phyloP scores from a whole-genome alignment of 2,113 vertebrate species.

The Harpagus bidentatus region DNA sequence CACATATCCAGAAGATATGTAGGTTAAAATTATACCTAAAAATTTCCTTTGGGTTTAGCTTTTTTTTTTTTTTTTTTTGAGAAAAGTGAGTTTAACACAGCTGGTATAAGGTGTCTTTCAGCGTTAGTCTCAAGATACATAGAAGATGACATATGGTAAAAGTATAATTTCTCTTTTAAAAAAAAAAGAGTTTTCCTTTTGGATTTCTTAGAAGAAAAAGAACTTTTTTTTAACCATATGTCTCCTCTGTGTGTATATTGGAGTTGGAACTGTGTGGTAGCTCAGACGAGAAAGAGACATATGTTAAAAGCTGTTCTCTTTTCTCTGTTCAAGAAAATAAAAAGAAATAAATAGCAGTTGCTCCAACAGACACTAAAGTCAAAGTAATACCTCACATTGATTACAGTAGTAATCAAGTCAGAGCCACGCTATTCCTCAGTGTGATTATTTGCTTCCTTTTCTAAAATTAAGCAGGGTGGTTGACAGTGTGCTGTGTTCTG shows the following conservation, averaged over 20 bases:
- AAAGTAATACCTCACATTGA: background rate
- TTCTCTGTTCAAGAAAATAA: constrained; percentile 33
- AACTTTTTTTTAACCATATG: constrained; percentile 30
- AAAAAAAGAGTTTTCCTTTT: background rate
- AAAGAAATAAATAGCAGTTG: constrained; percentile 39
- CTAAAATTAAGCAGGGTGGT: background rate
- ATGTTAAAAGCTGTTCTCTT: constrained; percentile 58
- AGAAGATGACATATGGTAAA: background rate
- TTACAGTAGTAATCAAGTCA: background rate
- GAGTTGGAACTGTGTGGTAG: background rate
- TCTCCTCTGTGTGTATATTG: background rate
- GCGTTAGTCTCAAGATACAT: background rate
- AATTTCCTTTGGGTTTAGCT: background rate
- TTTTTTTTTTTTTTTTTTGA: background rate
- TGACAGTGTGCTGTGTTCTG: background rate
- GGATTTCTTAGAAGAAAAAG: background rate
- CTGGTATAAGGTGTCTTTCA: background rate
- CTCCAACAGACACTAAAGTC: constrained; percentile 17
- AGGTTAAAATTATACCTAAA: background rate
- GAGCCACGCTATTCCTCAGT: background rate
- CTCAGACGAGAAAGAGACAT: constrained; percentile 33
- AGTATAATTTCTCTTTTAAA: background rate
- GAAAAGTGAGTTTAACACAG: background rate
- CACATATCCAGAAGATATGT: background rate
- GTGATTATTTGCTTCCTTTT: background rate